Evolutionary conservation across 2,888 invertebrate species (phyloP).

Genomic region (Mystacides longicornis): DNA sequence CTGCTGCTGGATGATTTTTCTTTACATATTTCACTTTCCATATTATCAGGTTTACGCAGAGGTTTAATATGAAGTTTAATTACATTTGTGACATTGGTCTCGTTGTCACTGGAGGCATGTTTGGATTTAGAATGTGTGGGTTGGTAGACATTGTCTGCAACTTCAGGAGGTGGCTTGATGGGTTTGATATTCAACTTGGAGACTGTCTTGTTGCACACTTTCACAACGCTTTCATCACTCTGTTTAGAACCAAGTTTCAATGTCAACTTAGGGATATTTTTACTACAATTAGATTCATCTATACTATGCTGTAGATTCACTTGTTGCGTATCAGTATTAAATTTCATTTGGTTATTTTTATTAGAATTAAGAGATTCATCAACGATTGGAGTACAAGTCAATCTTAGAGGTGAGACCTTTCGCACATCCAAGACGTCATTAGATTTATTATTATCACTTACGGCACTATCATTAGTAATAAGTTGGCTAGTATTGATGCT

Average conservation of each 20-base stretch:
- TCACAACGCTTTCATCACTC: constrained; percentile 37
- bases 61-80: constrained; percentile 48
- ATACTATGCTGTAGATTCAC: constrained; percentile 6
- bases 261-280: constrained; percentile 47
- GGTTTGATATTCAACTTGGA: constrained; percentile 43
- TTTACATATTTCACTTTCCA: constrained; percentile 26
- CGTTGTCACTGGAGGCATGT: neutral
- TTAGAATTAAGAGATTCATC: constrained; percentile 19
- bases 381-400: constrained; percentile 12
- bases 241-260: constrained; percentile 42
- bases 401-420: constrained; percentile 20
- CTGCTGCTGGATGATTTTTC: constrained; percentile 44
- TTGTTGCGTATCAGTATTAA: constrained; percentile 7
- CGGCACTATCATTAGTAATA: neutral
- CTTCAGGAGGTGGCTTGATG: constrained; percentile 31
- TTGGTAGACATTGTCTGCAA: constrained; percentile 28
- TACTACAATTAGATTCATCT: constrained; percentile 28
- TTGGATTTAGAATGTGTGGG: constrained; percentile 29
- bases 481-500: neutral
- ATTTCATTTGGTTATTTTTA: constrained; percentile 4
- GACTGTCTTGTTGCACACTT: constrained; percentile 32
- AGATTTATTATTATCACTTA: constrained; percentile 14
- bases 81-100: constrained; percentile 32
- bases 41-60: constrained; percentile 42
- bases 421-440: constrained; percentile 22